Evolutionary conservation across 1,140 invertebrate species (phyloP).

Genomic region (Anastrepha ludens): DNA sequence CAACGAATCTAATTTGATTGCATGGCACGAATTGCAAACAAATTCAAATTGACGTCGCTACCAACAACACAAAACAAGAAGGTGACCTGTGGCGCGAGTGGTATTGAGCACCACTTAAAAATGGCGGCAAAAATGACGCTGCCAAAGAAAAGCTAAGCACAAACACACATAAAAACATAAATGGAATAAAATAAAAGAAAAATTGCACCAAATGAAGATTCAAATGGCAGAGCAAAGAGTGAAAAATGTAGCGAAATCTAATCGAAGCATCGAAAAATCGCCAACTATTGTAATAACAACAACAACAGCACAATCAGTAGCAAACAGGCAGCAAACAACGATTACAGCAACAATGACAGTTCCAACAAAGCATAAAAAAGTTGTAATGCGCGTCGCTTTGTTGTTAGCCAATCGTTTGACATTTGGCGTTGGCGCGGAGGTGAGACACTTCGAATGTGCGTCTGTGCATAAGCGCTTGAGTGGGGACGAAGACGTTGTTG

Average conservation of each 20-base stretch:
- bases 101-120: conserved; percentile 32
- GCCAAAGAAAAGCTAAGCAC: neutral
- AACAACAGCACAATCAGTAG: conserved; percentile 24
- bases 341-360: neutral
- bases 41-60: conserved; percentile 54
- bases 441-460: neutral
- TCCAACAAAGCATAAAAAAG: neutral
- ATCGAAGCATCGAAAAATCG: conserved; percentile 40
- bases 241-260: conserved; percentile 46
- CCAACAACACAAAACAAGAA: neutral
- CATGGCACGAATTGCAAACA: conserved; percentile 56
- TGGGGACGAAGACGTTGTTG: neutral
- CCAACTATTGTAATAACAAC: conserved; percentile 27
- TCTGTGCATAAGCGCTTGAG: neutral
- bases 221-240: conserved; percentile 36
- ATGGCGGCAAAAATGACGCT: conserved; percentile 35
- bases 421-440: conserved; percentile 32
- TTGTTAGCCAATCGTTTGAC: conserved; percentile 21
- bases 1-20: conserved; percentile 57
- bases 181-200: conserved; percentile 19
- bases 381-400: neutral
- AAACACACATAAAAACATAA: neutral
- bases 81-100: neutral
- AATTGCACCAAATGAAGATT: conserved; percentile 5
- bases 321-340: neutral